Percentiles rank a stretch among this genome's conserved stretches.
These are phyloP conservation scores for Prolemur simus DNA, from an alignment of 2,113 vertebrate genomes.

Conservation along the genomic window DNA sequence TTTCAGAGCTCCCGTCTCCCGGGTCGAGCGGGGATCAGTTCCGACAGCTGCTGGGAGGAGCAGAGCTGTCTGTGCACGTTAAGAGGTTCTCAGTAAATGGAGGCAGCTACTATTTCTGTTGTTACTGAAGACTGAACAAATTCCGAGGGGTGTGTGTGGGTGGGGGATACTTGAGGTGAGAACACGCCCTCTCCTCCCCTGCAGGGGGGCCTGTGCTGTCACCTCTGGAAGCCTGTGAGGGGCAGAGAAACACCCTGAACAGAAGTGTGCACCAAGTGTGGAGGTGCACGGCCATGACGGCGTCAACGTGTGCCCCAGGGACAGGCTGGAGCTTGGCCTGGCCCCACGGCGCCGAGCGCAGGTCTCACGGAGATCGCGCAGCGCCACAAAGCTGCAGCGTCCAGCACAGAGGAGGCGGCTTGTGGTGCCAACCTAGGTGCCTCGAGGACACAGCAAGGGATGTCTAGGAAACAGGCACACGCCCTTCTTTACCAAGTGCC, in stretches of 20 bases:
- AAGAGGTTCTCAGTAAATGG: neutral
- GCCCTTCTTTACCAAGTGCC: neutral
- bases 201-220: neutral
- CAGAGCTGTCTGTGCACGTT: neutral
- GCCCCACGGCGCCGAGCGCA: neutral
- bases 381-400: neutral
- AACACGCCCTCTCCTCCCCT: neutral
- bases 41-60: neutral
- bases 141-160: neutral
- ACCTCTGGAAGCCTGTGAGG: neutral
- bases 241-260: neutral
- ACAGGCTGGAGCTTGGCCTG: neutral
- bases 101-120: neutral
- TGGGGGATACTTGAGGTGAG: neutral
- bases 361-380: no score
- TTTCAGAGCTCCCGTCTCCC: neutral
- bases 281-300: neutral
- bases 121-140: neutral
- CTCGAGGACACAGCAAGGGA: neutral
- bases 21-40: neutral
- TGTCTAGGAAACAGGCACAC: neutral
- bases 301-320: neutral
- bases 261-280: neutral
- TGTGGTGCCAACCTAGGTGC: neutral
- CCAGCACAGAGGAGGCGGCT: no score